Base-by-base conservation (phyloP, 2,113 vertebrate genomes). In the Poeciliopsis prolifica region DNA sequence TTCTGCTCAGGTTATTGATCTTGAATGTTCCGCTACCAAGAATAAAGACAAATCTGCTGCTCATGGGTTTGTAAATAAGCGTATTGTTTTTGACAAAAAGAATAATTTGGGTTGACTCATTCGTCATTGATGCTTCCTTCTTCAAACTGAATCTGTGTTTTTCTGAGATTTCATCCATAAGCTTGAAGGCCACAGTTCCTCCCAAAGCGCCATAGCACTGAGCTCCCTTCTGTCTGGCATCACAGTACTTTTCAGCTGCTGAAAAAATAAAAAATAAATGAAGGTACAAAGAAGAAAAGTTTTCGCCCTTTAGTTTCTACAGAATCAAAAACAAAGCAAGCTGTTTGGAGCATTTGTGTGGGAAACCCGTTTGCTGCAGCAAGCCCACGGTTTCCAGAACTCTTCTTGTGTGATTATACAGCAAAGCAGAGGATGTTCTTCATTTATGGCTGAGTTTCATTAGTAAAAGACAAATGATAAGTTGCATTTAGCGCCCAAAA, bases 161-260 rank as follows among this genome's bases (percentile, higher is more conserved):
- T 19, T 65, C 24, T 74, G 62, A 74, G 29, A 31, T 1, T 0
- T 1, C 24, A 33, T 75, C 44, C 70, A 81, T 77, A 75, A 92
- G 77, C 10, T 4, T 33, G 30, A 91, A 2, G 63, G 33, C 30
- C 62, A 91, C 44, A 76, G 80, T 60, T 86, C 85, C 79, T 86
- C 81, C 80, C 44, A 90, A 72, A 72, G 75, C 63, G 79, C 83
- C 89, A 54, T 74, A 85, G 79, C 88, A 91, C 44, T 37, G 65
- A 84, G 70, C 1, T 70, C 62, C 26, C 74, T 78, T 0, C 68
- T 0, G 0, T 79, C 79, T 88, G 74, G 65, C 70, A 70, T 89
- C 87, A 87, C 89, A 92, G 74, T 1, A 6, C 1, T 15, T 74
- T 58, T 83, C 64, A 12, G 73, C 61, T 63, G 72, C 89, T 91